These are phyloP conservation scores for Craterocephalus amniculus DNA, from an alignment of 2,797 vertebrate genomes.

Conservation along the genomic window DNA sequence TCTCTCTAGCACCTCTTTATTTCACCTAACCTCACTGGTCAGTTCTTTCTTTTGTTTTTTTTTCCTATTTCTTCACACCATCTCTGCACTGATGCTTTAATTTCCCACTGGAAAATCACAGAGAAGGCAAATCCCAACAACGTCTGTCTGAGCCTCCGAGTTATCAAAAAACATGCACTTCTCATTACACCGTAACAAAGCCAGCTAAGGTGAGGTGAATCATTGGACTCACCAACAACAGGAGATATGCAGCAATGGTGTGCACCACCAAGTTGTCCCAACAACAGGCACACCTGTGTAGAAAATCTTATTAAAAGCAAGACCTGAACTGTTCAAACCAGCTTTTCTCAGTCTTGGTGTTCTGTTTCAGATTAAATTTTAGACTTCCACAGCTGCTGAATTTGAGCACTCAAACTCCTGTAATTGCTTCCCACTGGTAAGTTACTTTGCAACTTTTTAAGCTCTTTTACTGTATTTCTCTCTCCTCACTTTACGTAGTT, in stretches of 20 bases:
- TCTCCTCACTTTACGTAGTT: too few relatives aligned
- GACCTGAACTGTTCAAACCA: constrained; percentile 29
- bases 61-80: constrained; percentile 8
- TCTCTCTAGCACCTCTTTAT: constrained; percentile 1
- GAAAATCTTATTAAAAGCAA: constrained; percentile 38
- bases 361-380: constrained; percentile 34
- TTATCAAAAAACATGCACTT: constrained; percentile 34
- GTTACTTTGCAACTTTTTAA: constrained; percentile 15
- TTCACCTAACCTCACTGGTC: not conserved
- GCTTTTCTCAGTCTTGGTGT: constrained; percentile 18
- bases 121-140: constrained; percentile 12
- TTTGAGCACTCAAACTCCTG: constrained; percentile 1
- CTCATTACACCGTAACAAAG: constrained; percentile 54
- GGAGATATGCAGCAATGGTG: constrained; percentile 11
- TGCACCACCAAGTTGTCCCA: constrained; percentile 23
- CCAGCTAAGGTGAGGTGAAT: constrained; percentile 22
- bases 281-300: constrained; percentile 36
- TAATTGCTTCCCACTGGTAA: constrained; percentile 4
- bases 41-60: not conserved
- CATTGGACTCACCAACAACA: constrained; percentile 3
- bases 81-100: constrained; percentile 7
- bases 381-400: constrained; percentile 28
- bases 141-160: constrained; percentile 21
- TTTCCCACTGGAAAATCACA: constrained; percentile 50
- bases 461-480: too few relatives aligned